These are phyloP conservation scores for Actenoides lindsayi DNA, from an alignment of 2,113 vertebrate genomes.

Conservation along the genomic window DNA sequence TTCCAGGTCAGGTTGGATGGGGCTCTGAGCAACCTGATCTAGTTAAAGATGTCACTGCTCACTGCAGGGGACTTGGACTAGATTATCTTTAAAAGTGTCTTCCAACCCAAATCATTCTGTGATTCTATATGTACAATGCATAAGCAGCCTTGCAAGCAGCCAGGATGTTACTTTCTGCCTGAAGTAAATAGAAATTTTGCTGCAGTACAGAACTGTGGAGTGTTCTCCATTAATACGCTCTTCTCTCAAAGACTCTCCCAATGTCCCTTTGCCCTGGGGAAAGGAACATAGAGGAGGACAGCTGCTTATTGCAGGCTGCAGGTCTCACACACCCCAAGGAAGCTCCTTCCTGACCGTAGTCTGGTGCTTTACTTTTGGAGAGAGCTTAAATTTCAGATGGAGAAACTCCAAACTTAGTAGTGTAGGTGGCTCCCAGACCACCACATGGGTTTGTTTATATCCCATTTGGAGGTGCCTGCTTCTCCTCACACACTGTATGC, in stretches of 20 bases:
- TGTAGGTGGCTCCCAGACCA: background rate
- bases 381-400: background rate
- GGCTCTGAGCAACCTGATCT: no score
- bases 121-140: fast-evolving
- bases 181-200: background rate
- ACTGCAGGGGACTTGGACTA: no score
- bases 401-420: background rate
- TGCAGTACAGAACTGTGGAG: fast-evolving
- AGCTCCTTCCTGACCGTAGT: background rate
- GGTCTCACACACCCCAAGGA: background rate
- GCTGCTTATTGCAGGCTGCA: background rate
- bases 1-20: no score
- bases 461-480: background rate
- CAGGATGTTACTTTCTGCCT: background rate
- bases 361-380: background rate
- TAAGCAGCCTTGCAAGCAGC: background rate
- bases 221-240: fast-evolving
- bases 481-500: fast-evolving
- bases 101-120: no score
- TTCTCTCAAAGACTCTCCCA: background rate
- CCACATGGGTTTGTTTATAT: background rate
- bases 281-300: background rate
- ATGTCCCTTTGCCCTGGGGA: background rate
- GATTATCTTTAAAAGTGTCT: no score
- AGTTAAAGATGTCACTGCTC: no score